phyloP scores from a whole-genome alignment of 2,888 invertebrate species.

The Sicus ferrugineus region DNA sequence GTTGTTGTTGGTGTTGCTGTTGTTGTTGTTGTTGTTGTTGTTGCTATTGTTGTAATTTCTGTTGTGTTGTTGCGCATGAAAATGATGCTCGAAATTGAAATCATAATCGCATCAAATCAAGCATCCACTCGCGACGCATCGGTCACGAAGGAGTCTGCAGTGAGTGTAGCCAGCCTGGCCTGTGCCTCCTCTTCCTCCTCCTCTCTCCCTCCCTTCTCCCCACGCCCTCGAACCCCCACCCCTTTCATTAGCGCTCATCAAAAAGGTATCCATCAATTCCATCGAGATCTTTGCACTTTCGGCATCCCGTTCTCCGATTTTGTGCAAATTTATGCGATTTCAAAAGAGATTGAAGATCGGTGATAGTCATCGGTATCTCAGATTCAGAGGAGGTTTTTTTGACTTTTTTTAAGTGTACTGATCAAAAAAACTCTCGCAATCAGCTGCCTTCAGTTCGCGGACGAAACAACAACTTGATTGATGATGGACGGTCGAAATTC shows the following conservation, averaged over 20 bases:
- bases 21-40: neutral
- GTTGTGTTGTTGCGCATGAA: neutral
- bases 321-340: neutral
- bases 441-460: too few species aligned
- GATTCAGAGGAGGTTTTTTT: too few species aligned
- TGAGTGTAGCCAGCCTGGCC: neutral
- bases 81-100: neutral
- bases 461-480: too few species aligned
- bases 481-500: too few species aligned
- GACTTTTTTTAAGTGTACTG: too few species aligned
- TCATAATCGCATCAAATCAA: slow-evolving; percentile 3
- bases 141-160: neutral
- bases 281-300: neutral
- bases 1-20: neutral
- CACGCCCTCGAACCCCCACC: neutral
- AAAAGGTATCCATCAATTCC: too few species aligned
- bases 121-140: neutral
- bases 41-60: neutral
- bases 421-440: too few species aligned
- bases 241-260: neutral
- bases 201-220: neutral
- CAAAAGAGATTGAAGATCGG: neutral
- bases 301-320: neutral
- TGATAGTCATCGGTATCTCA: neutral
- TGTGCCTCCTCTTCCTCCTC: neutral